phyloP scores from a whole-genome alignment of 2,113 vertebrate species.

The Larimichthys crocea region DNA sequence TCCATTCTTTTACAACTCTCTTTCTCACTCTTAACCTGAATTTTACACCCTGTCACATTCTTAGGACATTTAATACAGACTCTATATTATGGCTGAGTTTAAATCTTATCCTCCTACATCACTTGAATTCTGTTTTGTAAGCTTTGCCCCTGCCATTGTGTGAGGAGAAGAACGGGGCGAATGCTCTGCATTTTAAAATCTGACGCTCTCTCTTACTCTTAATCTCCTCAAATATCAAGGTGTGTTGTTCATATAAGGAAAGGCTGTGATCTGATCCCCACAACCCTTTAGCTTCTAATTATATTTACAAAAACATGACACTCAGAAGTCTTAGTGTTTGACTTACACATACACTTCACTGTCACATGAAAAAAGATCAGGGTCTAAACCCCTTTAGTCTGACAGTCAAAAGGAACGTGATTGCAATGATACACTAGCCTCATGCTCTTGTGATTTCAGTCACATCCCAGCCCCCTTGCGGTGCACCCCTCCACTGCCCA shows the following conservation, averaged over 20 bases:
- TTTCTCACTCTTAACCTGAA: constrained; percentile 19
- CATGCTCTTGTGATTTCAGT: constrained; percentile 82
- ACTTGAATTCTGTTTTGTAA: constrained; percentile 37
- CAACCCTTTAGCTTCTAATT: constrained; percentile 47
- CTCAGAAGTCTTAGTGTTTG: constrained; percentile 36
- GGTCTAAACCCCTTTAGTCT: constrained; percentile 54
- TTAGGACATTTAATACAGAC: constrained; percentile 35
- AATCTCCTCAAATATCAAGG: constrained; percentile 58
- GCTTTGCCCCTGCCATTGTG: constrained; percentile 20
- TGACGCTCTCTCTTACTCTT: not conserved
- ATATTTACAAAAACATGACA: constrained; percentile 54
- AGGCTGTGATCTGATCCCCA: constrained; percentile 42
- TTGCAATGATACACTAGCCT: constrained; percentile 70
- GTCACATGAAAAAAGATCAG: constrained; percentile 38
- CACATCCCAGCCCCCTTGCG: constrained; percentile 78
- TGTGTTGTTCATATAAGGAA: constrained; percentile 33
- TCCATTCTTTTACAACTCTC: constrained; percentile 18
- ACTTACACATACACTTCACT: constrained; percentile 22
- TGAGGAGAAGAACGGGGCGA: constrained; percentile 1
- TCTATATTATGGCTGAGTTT: constrained; percentile 26
- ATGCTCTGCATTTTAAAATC: constrained; percentile 46
- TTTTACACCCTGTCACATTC: constrained; percentile 12
- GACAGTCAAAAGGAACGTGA: constrained; percentile 63
- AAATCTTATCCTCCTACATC: constrained; percentile 19
- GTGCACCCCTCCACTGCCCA: constrained; percentile 49